Evolutionary conservation across 1,140 invertebrate species (phyloP).

Genomic region (Druon quercuslanigerum): DNA sequence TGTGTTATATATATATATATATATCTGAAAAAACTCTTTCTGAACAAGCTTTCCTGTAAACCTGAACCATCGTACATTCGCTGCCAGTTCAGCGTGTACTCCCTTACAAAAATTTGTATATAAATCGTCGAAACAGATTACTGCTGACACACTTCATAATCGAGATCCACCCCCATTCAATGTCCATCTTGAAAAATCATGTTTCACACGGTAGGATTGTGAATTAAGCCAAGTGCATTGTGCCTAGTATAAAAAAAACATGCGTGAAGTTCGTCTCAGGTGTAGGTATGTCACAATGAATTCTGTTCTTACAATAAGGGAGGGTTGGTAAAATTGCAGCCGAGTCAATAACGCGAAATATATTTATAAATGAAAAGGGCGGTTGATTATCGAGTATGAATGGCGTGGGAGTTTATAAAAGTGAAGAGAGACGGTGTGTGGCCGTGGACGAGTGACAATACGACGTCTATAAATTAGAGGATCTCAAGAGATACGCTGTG

Average conservation of each 20-base stretch:
- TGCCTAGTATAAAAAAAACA: background rate
- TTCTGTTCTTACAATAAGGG: slow-evolving; percentile 1
- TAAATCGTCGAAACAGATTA: background rate
- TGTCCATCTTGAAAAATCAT: background rate
- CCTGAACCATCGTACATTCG: too few relatives aligned
- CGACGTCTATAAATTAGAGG: slow-evolving; percentile 65
- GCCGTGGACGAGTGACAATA: slow-evolving; percentile 58
- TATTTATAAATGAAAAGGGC: slow-evolving; percentile 31
- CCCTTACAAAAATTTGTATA: too few relatives aligned
- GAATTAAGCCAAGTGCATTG: background rate
- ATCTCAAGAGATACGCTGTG: slow-evolving; percentile 45
- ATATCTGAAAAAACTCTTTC: too few relatives aligned
- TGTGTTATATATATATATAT: too few relatives aligned
- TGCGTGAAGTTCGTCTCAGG: slow-evolving; percentile 13
- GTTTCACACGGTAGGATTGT: slow-evolving; percentile 15
- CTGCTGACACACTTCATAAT: background rate
- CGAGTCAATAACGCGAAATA: slow-evolving; percentile 15
- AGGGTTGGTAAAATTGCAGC: slow-evolving; percentile 36
- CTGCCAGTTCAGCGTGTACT: too few relatives aligned
- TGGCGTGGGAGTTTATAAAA: slow-evolving; percentile 62
- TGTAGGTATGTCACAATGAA: background rate
- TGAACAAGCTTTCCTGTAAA: too few relatives aligned
- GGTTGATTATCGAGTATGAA: slow-evolving; percentile 53
- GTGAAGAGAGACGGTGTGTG: slow-evolving; percentile 61
- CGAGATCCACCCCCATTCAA: background rate